phyloP scores from a whole-genome alignment of 1,140 invertebrate genomes.

The Lepidurus packardi region DNA sequence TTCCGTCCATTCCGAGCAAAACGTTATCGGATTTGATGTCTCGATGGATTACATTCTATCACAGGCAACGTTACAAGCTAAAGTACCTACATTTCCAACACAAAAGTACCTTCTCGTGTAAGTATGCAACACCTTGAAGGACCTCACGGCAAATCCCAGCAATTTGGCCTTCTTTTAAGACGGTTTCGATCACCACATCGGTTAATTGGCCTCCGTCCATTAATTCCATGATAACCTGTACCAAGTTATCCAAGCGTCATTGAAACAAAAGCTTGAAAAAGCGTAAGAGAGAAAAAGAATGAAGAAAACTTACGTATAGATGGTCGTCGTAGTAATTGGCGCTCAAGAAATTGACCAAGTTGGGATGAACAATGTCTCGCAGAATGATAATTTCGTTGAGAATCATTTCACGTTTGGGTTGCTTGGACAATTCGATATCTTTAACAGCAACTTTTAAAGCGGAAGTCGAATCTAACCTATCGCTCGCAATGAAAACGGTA shows the following conservation, averaged over 20 bases:
- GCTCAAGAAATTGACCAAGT: slow-evolving; percentile 95
- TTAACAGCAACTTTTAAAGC: slow-evolving; percentile 85
- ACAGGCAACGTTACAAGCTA: background rate
- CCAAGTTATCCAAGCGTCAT: background rate
- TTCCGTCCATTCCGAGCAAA: slow-evolving; percentile 90
- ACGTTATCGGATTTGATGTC: slow-evolving; percentile 98
- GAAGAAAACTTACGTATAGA: slow-evolving; percentile 65
- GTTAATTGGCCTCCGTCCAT: slow-evolving; percentile 92
- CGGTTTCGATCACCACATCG: slow-evolving; percentile 94
- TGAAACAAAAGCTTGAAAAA: background rate
- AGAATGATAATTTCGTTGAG: slow-evolving; percentile 91
- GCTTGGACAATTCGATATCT: slow-evolving; percentile 89
- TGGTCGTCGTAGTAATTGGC: slow-evolving; percentile 84
- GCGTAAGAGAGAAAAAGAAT: background rate
- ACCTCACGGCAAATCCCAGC: slow-evolving; percentile 91
- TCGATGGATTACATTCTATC: slow-evolving; percentile 74
- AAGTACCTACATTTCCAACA: background rate
- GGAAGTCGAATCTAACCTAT: slow-evolving; percentile 58
- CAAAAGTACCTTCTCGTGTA: slow-evolving; percentile 64
- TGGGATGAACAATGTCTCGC: slow-evolving; percentile 89
- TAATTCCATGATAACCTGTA: slow-evolving; percentile 75
- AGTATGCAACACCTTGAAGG: slow-evolving; percentile 82
- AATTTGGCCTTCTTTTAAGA: slow-evolving; percentile 96
- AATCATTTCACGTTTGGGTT: slow-evolving; percentile 90
- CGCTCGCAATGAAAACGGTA: slow-evolving; percentile 83